Base-by-base conservation (phyloP, 1,140 invertebrate species). In the Drosophila rhopaloa region DNA sequence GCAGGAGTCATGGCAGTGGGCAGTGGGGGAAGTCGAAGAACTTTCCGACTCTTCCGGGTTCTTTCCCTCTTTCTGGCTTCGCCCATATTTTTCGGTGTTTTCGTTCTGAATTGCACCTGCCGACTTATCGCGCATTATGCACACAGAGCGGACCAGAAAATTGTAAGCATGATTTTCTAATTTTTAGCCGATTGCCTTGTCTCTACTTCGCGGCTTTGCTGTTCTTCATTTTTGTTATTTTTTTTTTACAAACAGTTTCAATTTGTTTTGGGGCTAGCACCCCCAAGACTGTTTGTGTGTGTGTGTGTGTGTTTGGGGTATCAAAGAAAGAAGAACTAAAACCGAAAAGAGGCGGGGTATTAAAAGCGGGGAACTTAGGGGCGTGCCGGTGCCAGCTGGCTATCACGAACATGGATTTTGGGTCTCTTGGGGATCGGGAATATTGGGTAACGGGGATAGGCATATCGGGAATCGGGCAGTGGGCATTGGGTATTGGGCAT, bases 31-130 rank as follows among this genome's bases (percentile, higher is more conserved):
- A 47, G 37, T 48, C 47, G 51, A 44, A 54, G 55, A 73, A 65
- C 56, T 59, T 48, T 68, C 63, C 54, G 67, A 77, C 84, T 89
- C 84, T 89, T 89, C 84, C 84, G 84, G 84, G 84, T 89, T 89
- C 72, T 73, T 37, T 50, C 46, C 55, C 44, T 41, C 67, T 41
- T 56, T 53, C 57, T 43, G 61, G 35, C 48, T 55, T 41, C 24
- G 27, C 43, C 40, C 29, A 46, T 57, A 53, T 40, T 46, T 40
- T 46, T 43, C 72, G 80, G 63, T 78, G 65, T 86, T 73, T 61
- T 70, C 54, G 48, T 77, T 85, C 67, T 50, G 60, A 58, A 73
- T 88, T 88, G 83, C 84, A 88, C 84, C 84, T 88, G 83, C 83
- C 59, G 83, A 72, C 81, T 84, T 72, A 79, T 67, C 71, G 75